A percentile compares a stretch with the other conserved stretches of the same genome.
Evolutionary conservation across 2,888 invertebrate genomes (phyloP).

Genomic region (Anagyrus pseudococci): DNA sequence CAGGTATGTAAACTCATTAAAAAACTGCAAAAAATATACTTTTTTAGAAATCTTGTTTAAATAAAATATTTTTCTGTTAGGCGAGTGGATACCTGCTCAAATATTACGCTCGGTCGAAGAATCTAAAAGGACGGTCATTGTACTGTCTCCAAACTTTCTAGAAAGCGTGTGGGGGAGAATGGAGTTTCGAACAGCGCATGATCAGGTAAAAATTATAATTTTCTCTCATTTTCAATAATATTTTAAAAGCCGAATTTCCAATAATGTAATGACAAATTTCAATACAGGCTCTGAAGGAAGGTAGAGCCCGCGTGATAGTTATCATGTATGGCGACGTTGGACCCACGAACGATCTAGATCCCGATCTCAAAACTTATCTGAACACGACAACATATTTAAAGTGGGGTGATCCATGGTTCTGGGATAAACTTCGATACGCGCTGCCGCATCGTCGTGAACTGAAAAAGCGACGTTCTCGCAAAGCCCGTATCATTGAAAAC

Average conservation of each 20-base stretch:
- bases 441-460: slow-evolving; percentile 65
- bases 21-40: slow-evolving; percentile 42
- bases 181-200: slow-evolving; percentile 78
- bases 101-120: slow-evolving; percentile 75
- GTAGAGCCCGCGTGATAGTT: slow-evolving; percentile 73
- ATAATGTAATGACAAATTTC: neutral
- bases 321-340: slow-evolving; percentile 76
- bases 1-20: slow-evolving; percentile 66
- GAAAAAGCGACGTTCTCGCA: slow-evolving; percentile 13
- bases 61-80: slow-evolving; percentile 51
- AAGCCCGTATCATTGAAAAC: slow-evolving; percentile 21
- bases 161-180: slow-evolving; percentile 78
- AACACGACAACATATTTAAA: slow-evolving; percentile 80
- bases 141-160: slow-evolving; percentile 75
- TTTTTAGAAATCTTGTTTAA: neutral
- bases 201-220: slow-evolving; percentile 41
- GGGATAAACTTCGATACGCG: slow-evolving; percentile 78
- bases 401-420: slow-evolving; percentile 85
- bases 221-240: neutral
- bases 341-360: slow-evolving; percentile 68
- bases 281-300: slow-evolving; percentile 70
- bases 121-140: slow-evolving; percentile 73
- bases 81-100: slow-evolving; percentile 74
- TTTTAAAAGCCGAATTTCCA: neutral
- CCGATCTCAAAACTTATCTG: slow-evolving; percentile 74